A percentile compares a stretch with the other conserved stretches of the same genome.
These are phyloP conservation scores for Anguilla anguilla DNA, from an alignment of 2,797 vertebrate species.

Conservation along the genomic window DNA sequence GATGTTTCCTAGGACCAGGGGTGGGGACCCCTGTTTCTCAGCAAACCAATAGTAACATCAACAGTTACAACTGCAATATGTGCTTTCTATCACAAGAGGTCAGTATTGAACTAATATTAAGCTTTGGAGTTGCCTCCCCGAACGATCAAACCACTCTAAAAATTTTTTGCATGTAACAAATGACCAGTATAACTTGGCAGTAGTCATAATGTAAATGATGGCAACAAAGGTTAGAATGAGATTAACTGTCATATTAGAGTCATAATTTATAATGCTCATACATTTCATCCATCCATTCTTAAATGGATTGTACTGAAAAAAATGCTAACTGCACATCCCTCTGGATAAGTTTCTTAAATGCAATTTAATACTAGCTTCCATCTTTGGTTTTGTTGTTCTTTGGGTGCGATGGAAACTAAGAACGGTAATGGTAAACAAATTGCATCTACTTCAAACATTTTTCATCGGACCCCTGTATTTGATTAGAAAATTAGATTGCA, in stretches of 20 bases:
- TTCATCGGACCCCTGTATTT: not conserved
- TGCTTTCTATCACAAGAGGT: constrained; percentile 31
- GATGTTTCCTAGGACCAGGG: not conserved
- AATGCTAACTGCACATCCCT: not conserved
- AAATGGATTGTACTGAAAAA: not conserved
- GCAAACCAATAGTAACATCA: not conserved
- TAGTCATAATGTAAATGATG: not conserved
- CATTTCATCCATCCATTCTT: not conserved
- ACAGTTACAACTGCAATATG: not conserved
- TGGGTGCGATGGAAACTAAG: constrained; percentile 1
- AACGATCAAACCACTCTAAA: not conserved
- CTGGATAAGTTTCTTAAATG: not conserved
- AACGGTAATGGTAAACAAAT: not conserved
- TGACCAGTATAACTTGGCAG: not conserved
- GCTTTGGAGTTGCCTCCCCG: not conserved
- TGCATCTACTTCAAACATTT: not conserved
- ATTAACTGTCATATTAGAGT: not conserved
- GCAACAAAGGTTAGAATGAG: not conserved
- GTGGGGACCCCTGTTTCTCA: not conserved
- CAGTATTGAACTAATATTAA: constrained; percentile 22
- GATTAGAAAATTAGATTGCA: not conserved
- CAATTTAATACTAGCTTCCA: not conserved
- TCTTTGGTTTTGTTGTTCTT: not conserved
- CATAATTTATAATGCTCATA: not conserved
- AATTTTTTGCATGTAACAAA: not conserved